Percentiles rank a stretch among this genome's conserved stretches.
Evolutionary conservation across 2,113 vertebrate genomes (phyloP).

Genomic region (Pholis gunnellus): DNA sequence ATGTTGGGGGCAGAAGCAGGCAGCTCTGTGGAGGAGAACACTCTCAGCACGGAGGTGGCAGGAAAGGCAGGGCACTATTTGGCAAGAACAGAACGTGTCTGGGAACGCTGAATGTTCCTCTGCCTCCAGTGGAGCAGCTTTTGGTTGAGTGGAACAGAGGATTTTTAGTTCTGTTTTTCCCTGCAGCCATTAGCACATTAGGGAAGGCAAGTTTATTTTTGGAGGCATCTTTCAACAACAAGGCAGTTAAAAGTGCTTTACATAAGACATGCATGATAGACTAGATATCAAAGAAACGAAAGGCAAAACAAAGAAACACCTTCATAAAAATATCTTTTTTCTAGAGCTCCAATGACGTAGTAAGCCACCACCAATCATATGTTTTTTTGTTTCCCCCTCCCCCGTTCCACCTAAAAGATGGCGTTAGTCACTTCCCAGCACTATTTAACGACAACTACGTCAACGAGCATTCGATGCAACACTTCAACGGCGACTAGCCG

Average conservation of each 20-base stretch:
- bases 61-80: constrained; percentile 27
- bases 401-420: too few relatives aligned
- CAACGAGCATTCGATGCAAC: too few relatives aligned
- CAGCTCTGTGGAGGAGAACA: constrained; percentile 29
- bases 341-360: too few relatives aligned
- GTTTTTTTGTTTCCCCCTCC: too few relatives aligned
- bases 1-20: constrained; percentile 26
- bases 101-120: constrained; percentile 15
- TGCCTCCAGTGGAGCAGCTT: constrained; percentile 8
- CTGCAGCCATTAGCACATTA: background rate
- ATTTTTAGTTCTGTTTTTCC: background rate
- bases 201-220: background rate
- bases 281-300: background rate
- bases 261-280: background rate
- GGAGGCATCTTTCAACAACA: background rate
- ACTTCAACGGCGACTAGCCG: too few relatives aligned
- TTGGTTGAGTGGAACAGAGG: background rate
- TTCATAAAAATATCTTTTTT: background rate
- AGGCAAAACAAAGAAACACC: background rate
- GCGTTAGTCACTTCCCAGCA: too few relatives aligned
- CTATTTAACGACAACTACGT: too few relatives aligned
- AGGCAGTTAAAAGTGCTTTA: background rate
- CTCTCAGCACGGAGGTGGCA: constrained; percentile 49
- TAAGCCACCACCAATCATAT: too few relatives aligned
- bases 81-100: constrained; percentile 54